A percentile compares a stretch with the other conserved stretches of the same genome.
Evolutionary conservation across 23 tunicate genomes (phyloP).

Genomic region (Clavelina lepadiformis): DNA sequence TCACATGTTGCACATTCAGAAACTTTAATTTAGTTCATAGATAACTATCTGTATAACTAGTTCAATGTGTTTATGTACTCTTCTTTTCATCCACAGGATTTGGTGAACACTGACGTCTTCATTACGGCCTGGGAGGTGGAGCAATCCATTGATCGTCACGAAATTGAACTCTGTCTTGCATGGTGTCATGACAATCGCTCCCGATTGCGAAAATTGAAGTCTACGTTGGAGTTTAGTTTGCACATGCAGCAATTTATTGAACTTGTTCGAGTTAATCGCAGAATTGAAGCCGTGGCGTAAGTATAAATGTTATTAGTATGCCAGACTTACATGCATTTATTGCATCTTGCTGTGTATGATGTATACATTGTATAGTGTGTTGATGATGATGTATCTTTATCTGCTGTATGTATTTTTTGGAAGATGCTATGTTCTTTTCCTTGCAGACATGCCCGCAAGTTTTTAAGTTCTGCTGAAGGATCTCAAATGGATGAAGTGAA

Average conservation of each 20-base stretch:
- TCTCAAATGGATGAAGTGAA: slow-evolving; percentile 68
- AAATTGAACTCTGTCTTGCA: slow-evolving; percentile 50
- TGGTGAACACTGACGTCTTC: slow-evolving; percentile 89
- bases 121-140: slow-evolving; percentile 94
- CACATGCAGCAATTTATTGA: slow-evolving; percentile 90
- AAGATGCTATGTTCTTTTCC: too few species aligned
- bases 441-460: slow-evolving; percentile 83
- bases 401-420: too few species aligned
- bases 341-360: too few species aligned
- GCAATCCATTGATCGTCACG: slow-evolving; percentile 44
- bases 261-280: slow-evolving; percentile 53
- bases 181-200: slow-evolving; percentile 96
- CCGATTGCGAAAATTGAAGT: slow-evolving; percentile 70
- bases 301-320: too few species aligned
- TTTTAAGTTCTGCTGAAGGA: slow-evolving; percentile 44
- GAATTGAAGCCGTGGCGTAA: slow-evolving; percentile 76
- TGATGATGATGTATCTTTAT: too few species aligned
- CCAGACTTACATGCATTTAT: too few species aligned
- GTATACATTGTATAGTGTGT: too few species aligned
- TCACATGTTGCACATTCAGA: too few species aligned
- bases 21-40: too few species aligned
- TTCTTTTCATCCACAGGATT: slow-evolving; percentile 47
- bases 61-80: too few species aligned
- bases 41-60: too few species aligned
- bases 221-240: slow-evolving; percentile 66